These are phyloP conservation scores for Gracilinanus agilis DNA, from an alignment of 2,113 vertebrate species.

Conservation along the genomic window DNA sequence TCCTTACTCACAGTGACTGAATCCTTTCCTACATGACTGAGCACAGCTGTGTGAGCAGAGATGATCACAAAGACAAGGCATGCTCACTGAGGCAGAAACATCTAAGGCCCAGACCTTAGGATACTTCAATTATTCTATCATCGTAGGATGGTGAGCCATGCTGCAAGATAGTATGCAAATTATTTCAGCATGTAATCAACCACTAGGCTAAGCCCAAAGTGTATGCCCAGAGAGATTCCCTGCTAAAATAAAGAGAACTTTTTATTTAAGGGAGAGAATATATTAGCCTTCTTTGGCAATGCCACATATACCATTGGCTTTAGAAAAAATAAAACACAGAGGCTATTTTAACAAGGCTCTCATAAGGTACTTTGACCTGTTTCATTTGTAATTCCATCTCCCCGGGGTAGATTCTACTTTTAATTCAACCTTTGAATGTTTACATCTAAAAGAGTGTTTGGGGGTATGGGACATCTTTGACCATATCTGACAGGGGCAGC, in stretches of 20 bases:
- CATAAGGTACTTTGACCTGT: accelerated
- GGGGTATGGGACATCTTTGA: accelerated
- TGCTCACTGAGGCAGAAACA: slow-evolving; percentile 11
- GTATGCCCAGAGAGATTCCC: accelerated
- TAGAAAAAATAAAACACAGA: not conserved
- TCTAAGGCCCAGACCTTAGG: not conserved
- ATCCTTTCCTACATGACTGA: not conserved
- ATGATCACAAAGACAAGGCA: not conserved
- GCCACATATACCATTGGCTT: not conserved
- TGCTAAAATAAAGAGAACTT: not conserved
- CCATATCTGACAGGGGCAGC: not conserved
- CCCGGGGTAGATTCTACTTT: not conserved
- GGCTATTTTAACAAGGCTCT: not conserved
- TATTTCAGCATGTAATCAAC: not conserved
- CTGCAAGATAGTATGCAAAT: not conserved
- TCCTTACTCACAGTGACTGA: not conserved
- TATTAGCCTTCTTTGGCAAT: not conserved
- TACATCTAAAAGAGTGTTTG: accelerated
- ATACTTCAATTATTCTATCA: not conserved
- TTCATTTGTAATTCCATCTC: accelerated
- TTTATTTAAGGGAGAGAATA: not conserved
- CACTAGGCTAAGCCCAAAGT: not conserved
- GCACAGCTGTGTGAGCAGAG: not conserved
- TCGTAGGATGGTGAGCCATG: not conserved
- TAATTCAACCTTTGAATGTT: not conserved